Evolutionary conservation across 2,888 invertebrate genomes (phyloP).

Genomic region (Molanna angustata): DNA sequence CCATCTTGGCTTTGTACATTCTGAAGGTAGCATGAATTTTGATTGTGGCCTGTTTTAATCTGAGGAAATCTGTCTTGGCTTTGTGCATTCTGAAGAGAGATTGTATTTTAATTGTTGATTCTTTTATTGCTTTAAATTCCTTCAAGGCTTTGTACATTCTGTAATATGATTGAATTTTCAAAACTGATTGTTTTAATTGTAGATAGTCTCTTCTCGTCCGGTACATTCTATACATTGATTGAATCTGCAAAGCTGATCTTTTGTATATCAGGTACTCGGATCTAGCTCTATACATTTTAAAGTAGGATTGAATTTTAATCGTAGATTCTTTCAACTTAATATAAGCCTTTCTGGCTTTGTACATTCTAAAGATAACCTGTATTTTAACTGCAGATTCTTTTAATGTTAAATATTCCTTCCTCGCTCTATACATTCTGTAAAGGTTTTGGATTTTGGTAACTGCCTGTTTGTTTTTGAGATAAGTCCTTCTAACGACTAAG

Average conservation of each 20-base stretch:
- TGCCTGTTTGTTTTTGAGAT: no score
- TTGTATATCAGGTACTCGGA: constrained; percentile 36
- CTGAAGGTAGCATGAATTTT: constrained; percentile 38
- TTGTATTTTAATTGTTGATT: constrained; percentile 30
- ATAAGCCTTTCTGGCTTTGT: constrained; percentile 35
- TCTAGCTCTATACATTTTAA: constrained; percentile 36
- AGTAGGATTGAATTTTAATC: constrained; percentile 37
- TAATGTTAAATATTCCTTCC: constrained; percentile 33
- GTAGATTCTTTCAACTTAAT: constrained; percentile 34
- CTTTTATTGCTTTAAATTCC: constrained; percentile 10
- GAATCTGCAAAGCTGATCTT: constrained; percentile 39
- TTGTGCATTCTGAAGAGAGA: constrained; percentile 38
- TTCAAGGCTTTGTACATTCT: constrained; percentile 32
- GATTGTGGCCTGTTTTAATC: constrained; percentile 14
- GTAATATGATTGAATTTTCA: constrained; percentile 34
- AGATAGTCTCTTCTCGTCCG: constrained; percentile 35
- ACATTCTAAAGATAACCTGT: constrained; percentile 39
- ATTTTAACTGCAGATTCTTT: constrained; percentile 43
- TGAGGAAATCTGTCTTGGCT: constrained; percentile 20
- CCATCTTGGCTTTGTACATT: constrained; percentile 30
- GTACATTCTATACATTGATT: constrained; percentile 38
- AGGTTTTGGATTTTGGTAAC: constrained; percentile 34
- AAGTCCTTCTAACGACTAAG: no score
- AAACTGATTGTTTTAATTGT: constrained; percentile 12
- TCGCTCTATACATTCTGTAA: constrained; percentile 34